These are phyloP conservation scores for Hipparchia sbordonii DNA, from an alignment of 2,888 invertebrate genomes.

Conservation along the genomic window DNA sequence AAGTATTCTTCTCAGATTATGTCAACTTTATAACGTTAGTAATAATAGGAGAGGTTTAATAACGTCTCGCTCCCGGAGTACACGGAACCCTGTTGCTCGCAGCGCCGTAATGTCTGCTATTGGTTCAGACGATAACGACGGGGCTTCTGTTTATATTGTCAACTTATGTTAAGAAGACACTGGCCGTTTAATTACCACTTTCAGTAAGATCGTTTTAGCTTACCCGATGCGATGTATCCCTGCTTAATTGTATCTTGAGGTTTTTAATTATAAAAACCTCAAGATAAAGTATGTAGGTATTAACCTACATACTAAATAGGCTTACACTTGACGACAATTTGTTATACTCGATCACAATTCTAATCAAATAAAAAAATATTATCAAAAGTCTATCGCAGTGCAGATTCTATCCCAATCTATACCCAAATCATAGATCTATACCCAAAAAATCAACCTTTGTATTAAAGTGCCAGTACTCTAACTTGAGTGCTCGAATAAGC, in stretches of 20 bases:
- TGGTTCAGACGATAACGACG: conserved; percentile 36
- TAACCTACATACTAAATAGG: too few species aligned
- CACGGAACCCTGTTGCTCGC: conserved; percentile 36
- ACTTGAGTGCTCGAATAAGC: neutral
- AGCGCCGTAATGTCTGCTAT: conserved; percentile 36
- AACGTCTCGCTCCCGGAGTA: conserved; percentile 18
- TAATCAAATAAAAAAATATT: too few species aligned
- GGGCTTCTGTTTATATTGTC: conserved; percentile 33
- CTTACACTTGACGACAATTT: too few species aligned
- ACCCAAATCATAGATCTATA: too few species aligned
- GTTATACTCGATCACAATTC: too few species aligned
- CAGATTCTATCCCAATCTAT: neutral
- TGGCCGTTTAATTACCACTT: conserved; percentile 29
- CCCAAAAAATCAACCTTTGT: neutral
- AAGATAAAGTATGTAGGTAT: too few species aligned
- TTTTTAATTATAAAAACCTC: too few species aligned
- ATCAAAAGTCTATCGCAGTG: too few species aligned
- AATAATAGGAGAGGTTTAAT: neutral
- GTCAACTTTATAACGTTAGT: conserved; percentile 12
- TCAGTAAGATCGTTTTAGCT: neutral
- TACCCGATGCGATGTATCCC: neutral
- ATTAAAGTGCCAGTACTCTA: neutral
- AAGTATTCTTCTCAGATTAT: conserved; percentile 9
- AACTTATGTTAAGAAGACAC: conserved; percentile 30
- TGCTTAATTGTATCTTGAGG: too few species aligned